Conservation (phyloP, 2,797 vertebrate species). For the Myoxocephalus aenaeus region DNA sequence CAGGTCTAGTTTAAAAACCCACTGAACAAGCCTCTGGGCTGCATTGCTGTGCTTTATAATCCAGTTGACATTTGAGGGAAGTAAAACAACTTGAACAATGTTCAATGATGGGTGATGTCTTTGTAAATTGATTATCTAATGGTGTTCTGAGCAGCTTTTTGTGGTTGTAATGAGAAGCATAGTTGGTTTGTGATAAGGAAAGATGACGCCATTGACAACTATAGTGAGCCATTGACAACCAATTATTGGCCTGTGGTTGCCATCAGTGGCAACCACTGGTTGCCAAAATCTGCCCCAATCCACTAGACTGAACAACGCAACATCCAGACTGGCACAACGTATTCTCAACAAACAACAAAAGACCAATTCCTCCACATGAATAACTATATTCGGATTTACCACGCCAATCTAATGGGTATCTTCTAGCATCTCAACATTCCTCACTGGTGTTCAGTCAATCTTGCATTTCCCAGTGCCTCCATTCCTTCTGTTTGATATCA, state of each 20-base stretch:
- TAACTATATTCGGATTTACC: not conserved
- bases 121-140: not conserved
- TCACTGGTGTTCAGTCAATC: slow-evolving; percentile 2
- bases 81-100: not conserved
- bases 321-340: not conserved
- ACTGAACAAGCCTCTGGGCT: slow-evolving; percentile 19
- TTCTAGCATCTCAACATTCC: not conserved
- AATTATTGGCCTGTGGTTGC: not conserved
- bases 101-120: not conserved
- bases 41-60: not conserved
- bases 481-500: slow-evolving; percentile 13
- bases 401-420: not conserved
- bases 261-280: not conserved
- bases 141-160: not conserved
- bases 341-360: not conserved
- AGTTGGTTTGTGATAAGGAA: not conserved
- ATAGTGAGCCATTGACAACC: not conserved
- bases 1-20: slow-evolving; percentile 44
- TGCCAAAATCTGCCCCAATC: not conserved
- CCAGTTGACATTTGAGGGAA: not conserved
- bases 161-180: not conserved
- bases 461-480: slow-evolving; percentile 20
- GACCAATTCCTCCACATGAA: not conserved
- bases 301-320: not conserved
- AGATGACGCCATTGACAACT: not conserved